Percentiles rank a stretch among this genome's conserved stretches.
Conservation (phyloP, 2,888 invertebrate species). For the Hofmannophila pseudospretella region DNA sequence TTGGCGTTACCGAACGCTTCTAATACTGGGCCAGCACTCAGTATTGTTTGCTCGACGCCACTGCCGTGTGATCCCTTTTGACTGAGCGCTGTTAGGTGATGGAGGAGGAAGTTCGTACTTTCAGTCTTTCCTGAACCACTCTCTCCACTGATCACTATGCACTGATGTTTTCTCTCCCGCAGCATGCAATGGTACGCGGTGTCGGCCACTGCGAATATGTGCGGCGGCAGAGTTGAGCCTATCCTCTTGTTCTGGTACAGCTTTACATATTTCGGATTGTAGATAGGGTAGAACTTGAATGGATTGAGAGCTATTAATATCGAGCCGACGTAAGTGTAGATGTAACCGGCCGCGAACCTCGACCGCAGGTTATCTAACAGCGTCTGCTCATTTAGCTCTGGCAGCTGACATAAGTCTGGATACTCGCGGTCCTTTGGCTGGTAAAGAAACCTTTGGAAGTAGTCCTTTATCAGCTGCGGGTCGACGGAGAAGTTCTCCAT, state of each 20-base stretch:
- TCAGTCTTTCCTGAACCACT: slow-evolving; percentile 98
- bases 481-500: slow-evolving; percentile 92
- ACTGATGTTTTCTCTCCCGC: slow-evolving; percentile 90
- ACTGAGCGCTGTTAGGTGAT: slow-evolving; percentile 95
- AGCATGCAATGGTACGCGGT: slow-evolving; percentile 97
- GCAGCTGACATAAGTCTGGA: slow-evolving; percentile 96
- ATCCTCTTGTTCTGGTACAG: slow-evolving; percentile 95
- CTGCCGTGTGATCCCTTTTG: slow-evolving; percentile 96
- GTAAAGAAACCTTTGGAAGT: slow-evolving; percentile 92
- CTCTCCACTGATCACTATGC: slow-evolving; percentile 97
- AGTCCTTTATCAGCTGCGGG: slow-evolving; percentile 94
- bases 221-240: slow-evolving; percentile 95
- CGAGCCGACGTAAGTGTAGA: slow-evolving; percentile 97
- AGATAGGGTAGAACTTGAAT: slow-evolving; percentile 97
- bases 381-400: slow-evolving; percentile 96
- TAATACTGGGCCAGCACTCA: slow-evolving; percentile 96
- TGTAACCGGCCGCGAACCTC: slow-evolving; percentile 93
- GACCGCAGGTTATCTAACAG: slow-evolving; percentile 92
- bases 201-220: slow-evolving; percentile 97
- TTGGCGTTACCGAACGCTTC: slow-evolving; percentile 99
- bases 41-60: slow-evolving; percentile 97
- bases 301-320: slow-evolving; percentile 97
- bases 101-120: slow-evolving; percentile 95
- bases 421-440: slow-evolving; percentile 96
- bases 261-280: slow-evolving; percentile 98